Evolutionary conservation across 2,797 vertebrate species (phyloP).

Genomic region (Erpetoichthys calabaricus): DNA sequence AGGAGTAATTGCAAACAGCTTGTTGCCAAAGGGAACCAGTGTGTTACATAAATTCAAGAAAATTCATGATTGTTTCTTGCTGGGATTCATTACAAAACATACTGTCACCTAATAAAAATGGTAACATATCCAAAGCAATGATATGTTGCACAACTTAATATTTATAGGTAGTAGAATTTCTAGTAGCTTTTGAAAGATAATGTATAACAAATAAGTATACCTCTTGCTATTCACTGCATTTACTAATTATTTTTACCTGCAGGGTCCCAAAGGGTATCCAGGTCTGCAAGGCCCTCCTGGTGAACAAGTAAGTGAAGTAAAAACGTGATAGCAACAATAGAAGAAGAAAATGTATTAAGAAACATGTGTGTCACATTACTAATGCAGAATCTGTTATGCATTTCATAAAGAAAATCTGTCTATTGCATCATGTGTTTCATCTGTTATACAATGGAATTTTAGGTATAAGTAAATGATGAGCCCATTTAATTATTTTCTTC

Average conservation of each 20-base stretch:
- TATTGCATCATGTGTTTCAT: no score
- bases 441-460: no score
- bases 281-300: constrained; percentile 54
- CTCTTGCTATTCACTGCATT: not conserved
- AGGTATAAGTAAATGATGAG: no score
- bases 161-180: no score
- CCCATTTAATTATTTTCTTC: no score
- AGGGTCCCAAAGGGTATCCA: constrained; percentile 62
- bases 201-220: constrained; percentile 2
- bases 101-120: no score
- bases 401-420: not conserved
- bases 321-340: not conserved
- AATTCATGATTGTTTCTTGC: constrained; percentile 14
- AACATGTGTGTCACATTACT: not conserved
- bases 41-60: constrained; percentile 15
- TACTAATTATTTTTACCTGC: constrained; percentile 19
- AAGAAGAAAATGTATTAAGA: not conserved
- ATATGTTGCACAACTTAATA: no score
- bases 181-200: not conserved
- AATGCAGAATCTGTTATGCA: not conserved
- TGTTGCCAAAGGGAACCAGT: constrained; percentile 7
- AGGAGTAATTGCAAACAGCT: constrained; percentile 22
- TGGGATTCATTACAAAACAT: constrained; percentile 5
- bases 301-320: constrained; percentile 50
- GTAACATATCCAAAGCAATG: no score